Evolutionary conservation across 2,113 vertebrate species (phyloP).

Genomic region (Tauraco erythrolophus): DNA sequence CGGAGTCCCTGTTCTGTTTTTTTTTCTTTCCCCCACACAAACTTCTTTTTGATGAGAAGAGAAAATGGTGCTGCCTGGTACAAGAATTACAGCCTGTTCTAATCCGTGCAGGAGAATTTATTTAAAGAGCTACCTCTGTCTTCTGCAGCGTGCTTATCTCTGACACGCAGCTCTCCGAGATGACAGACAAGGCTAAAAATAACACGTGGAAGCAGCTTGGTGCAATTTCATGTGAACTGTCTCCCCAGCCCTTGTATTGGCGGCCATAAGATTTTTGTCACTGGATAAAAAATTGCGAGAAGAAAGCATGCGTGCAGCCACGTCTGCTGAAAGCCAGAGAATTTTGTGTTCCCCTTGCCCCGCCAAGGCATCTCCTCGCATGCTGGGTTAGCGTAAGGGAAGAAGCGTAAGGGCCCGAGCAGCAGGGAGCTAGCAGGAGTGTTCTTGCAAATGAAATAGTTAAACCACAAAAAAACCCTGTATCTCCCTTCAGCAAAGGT

Average conservation of each 20-base stretch:
- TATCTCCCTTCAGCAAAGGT: background rate
- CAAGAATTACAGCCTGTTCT: background rate
- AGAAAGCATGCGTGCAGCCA: background rate
- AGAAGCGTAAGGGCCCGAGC: background rate
- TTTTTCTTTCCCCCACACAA: background rate
- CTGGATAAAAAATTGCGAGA: background rate
- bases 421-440: background rate
- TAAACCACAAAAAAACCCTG: fast-evolving
- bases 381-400: background rate
- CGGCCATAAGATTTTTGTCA: background rate
- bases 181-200: slow-evolving; percentile 61
- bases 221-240: slow-evolving; percentile 44
- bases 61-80: background rate
- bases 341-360: background rate
- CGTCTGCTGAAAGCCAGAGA: background rate
- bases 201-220: slow-evolving; percentile 6
- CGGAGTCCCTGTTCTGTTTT: fast-evolving
- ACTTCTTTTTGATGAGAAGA: background rate
- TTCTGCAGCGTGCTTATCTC: slow-evolving; percentile 6
- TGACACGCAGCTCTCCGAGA: background rate
- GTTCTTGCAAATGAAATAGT: background rate
- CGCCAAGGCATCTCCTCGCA: background rate
- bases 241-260: background rate
- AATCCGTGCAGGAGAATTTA: slow-evolving; percentile 6
- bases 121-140: slow-evolving; percentile 46